Base-by-base conservation (phyloP, 2,113 vertebrate species). In the Lepus europaeus region DNA sequence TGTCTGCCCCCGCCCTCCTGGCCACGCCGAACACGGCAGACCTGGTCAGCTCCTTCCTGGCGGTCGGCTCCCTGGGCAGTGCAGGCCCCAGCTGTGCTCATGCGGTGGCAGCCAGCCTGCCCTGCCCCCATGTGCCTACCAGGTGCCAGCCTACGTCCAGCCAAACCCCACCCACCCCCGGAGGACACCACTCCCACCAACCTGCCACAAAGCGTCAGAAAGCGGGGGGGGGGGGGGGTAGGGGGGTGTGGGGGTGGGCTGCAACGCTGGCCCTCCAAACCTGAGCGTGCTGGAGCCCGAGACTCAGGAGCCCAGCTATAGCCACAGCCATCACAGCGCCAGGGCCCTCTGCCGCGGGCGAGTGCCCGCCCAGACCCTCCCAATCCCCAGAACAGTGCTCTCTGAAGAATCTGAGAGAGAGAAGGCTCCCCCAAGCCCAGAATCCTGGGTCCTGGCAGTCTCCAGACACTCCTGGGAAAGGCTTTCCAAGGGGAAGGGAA, bases 321-420 rank as follows among this genome's bases (percentile, higher is more conserved):
- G 53, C n/a, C 51, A 20, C 0, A 63, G 66, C 3, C 0, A 29
- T 61, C 51, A 19, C 33, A 29, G 7, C 61, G 22, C 29, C n/a
- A 64, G 29, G 1, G 11, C 7, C 51, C 3, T 45, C 84, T 70
- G 27, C 53, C 51, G 14, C 79, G 68, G 64, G 29, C 31, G 80
- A 78, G 69, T 7, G 4, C 27, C n/a, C 4, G 4, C 51, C 51
- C 73, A 90, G 14, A 69, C n/a, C 33, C 68, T 78, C 63, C 56
- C 36, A 31, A 14, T 17, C 90, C 88, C 85, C 68, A 68, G 49
- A 1, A 81, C 51, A 82, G 74, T 69, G n/a, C 14, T 84, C 68
- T 95, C 61, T 83, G 76, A 95, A 36, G 45, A 91, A 9, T 73
- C 63, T 90, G 63, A 85, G 59, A 61, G 64, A 82, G 84, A 94